Conservation (phyloP, 1,140 invertebrate species). For the Polypedilum pembai region DNA sequence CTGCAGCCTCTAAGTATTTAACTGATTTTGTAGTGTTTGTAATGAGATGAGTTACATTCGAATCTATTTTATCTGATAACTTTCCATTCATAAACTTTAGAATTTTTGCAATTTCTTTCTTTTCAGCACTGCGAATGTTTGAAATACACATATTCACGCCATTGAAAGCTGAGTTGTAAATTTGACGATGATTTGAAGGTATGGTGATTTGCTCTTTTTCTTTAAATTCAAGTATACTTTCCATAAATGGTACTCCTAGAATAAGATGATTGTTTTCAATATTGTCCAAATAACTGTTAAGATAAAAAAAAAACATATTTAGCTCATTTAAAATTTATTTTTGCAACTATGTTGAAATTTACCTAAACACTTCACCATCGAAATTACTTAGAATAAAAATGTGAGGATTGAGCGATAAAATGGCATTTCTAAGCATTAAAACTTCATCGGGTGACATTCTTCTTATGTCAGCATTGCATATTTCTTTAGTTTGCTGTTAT, state of each 20-base stretch:
- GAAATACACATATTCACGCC: neutral
- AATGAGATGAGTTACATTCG: constrained; percentile 2
- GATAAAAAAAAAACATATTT: no score
- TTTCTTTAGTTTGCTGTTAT: neutral
- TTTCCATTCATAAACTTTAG: neutral
- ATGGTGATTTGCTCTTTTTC: neutral
- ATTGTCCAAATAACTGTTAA: no score
- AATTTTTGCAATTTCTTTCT: neutral
- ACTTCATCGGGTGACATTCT: neutral
- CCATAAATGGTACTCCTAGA: neutral
- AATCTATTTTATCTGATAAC: neutral
- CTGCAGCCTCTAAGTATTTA: neutral
- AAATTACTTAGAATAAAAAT: neutral
- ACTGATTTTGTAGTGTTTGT: neutral
- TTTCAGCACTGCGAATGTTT: neutral
- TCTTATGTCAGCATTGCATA: neutral
- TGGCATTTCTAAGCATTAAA: neutral
- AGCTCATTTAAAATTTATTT: no score
- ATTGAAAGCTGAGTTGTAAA: neutral
- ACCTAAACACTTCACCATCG: neutral
- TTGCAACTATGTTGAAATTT: no score
- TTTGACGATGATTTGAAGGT: neutral
- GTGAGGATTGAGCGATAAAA: neutral
- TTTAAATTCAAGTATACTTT: neutral
- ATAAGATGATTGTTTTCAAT: neutral